phyloP scores from a whole-genome alignment of 2,888 invertebrate species.

The Drosophila nigricruria region DNA sequence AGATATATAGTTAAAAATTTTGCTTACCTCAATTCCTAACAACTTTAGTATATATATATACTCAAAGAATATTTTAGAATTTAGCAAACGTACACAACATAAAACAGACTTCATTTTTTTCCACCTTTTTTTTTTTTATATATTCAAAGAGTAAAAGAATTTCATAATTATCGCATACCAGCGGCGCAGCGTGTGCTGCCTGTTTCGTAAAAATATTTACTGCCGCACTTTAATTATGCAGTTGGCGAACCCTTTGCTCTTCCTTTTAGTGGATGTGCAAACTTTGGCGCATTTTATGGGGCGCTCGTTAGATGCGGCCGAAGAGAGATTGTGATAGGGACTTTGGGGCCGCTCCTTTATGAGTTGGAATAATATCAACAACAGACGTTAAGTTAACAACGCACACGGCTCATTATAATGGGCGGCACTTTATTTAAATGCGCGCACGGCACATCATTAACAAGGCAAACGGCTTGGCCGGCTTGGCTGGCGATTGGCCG shows the following conservation, averaged over 20 bases:
- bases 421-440: slow-evolving; percentile 81
- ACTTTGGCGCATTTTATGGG: slow-evolving; percentile 74
- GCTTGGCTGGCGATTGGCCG: slow-evolving; percentile 12
- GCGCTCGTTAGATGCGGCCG: slow-evolving; percentile 66
- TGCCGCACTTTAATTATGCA: slow-evolving; percentile 61
- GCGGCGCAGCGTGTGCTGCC: slow-evolving; percentile 35
- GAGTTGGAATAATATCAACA: slow-evolving; percentile 68
- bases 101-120: background rate
- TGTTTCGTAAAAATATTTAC: slow-evolving; percentile 25
- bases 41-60: background rate
- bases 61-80: background rate
- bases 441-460: slow-evolving; percentile 79
- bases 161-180: slow-evolving; percentile 38
- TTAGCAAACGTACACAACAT: background rate
- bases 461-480: slow-evolving; percentile 65
- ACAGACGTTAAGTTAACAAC: slow-evolving; percentile 59
- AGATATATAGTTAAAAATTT: background rate
- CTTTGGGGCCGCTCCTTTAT: slow-evolving; percentile 70
- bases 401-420: slow-evolving; percentile 74
- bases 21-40: background rate
- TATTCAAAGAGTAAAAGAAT: slow-evolving; percentile 15
- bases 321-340: slow-evolving; percentile 25
- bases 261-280: slow-evolving; percentile 45
- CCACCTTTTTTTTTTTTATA: background rate
- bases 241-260: slow-evolving; percentile 39